Base-by-base conservation (phyloP, 2,888 invertebrate genomes). In the Andrena hattorfiana region DNA sequence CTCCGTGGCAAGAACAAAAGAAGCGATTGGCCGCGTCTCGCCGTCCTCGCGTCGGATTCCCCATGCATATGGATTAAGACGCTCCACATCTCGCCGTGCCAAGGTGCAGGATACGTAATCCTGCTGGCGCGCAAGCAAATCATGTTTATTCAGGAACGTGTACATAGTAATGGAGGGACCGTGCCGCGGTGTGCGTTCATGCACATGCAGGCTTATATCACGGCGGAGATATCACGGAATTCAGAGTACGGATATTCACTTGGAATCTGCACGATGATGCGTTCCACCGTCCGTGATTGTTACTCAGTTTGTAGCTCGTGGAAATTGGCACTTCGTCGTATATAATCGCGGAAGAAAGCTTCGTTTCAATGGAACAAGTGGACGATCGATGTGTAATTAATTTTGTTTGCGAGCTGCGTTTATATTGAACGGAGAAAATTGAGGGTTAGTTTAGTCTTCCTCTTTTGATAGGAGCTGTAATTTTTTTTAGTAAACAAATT, bases 101-200 rank as follows among this genome's bases (percentile, higher is more conserved):
- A 84, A 83, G 83, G 79, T 76, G 74, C 78, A 82, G 83, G 83
- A 82, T 87, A 85, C 83, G 83, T 87, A 87, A 87, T 87, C 85
- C 85, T 81, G 75, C 75, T 49, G 86, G 74, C 79, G 84, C 83
- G 81, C 84, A 78, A 74, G 80, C 81, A 79, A 88, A 87, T 89
- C 89, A 90, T 90, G 87, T 90, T 90, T 90, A 89, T 90, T 89
- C 90, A 89, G 85, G 83, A 87, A 81, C 83, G 84, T 84, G 83
- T 87, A 84, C 84, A 89, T 85, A 84, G 86, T 81, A 83, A 89
- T 84, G 75, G 86, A 85, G 84, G 75, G 81, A 83, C 81, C 83
- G 77, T 82, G 69, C 64, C 69, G 74, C 28, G 30, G 30, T 20
- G 42, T 20, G 13, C 59, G 20, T 42, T 16, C 42, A 13, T 59